Base-by-base conservation (phyloP, 2,888 invertebrate genomes). In the Panzeria rudis region DNA sequence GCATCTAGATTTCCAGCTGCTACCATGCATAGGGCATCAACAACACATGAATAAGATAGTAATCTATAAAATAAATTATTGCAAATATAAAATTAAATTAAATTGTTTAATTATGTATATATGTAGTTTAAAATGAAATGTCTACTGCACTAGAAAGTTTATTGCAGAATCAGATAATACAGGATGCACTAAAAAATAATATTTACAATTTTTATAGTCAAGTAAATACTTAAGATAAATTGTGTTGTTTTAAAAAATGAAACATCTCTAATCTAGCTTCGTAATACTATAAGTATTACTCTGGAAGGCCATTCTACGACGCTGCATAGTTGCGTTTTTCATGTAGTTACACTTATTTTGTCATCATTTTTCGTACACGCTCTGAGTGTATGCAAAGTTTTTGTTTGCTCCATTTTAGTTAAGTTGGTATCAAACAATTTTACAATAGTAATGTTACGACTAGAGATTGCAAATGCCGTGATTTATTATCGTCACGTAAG, bases 1-100 rank as follows among this genome's bases (percentile, higher is more conserved):
- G 94, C 95, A 90, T 96, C 96, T 59, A 94, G 91, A 79, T 93
- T 92, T 3, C 97, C 97, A 87, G 93, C 93, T 2, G 97, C 97
- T 1, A 97, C 94, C 90, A 95, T 94, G 86, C 95, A 95, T 89
- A 97, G 93, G 79, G 95, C 94, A 87, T 96, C 91, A 3, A 96
- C 96, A 20, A 96, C 96, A 82, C 95, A 95, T 5, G 96, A 96
- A 88, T 95, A 93, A 25, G 94, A 93, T 66, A 97, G 93, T 62
- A 92, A 88, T 78, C 92, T 92, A 52, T 52, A 78, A 86, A 72
- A 56, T 23, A 25, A 25, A 3, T 32, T 17, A 29, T 38, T n/a
- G 52, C 9, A 38, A 38, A 3, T 23, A 35, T 20, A 38, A 62
- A 20, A 38, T 50, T 44, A 3, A 15, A 35, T 20, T 23, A 62